Evolutionary conservation across 2,888 invertebrate species (phyloP).

Genomic region (Lithophane socia): DNA sequence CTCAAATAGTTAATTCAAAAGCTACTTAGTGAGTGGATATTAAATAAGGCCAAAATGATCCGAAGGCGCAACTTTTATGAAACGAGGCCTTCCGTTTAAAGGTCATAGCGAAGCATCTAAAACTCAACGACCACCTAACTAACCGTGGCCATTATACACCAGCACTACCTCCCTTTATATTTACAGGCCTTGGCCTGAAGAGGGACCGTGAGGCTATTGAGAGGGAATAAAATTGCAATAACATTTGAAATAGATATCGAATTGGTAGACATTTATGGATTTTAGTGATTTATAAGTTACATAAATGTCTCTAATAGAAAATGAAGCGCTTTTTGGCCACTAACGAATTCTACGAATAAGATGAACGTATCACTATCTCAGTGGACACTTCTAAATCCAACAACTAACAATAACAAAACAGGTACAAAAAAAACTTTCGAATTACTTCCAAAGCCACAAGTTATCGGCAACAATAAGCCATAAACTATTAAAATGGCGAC

Average conservation of each 20-base stretch:
- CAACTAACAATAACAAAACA: slow-evolving; percentile 21
- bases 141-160: slow-evolving; percentile 66
- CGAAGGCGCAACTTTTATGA: slow-evolving; percentile 64
- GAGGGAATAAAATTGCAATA: slow-evolving; percentile 41
- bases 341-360: neutral
- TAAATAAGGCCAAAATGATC: slow-evolving; percentile 63
- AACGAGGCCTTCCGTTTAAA: slow-evolving; percentile 66
- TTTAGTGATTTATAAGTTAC: slow-evolving; percentile 1
- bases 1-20: slow-evolving; percentile 47
- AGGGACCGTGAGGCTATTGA: slow-evolving; percentile 23
- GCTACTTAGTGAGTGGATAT: slow-evolving; percentile 45
- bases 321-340: neutral
- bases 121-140: slow-evolving; percentile 71
- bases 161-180: slow-evolving; percentile 67
- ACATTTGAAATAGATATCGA: slow-evolving; percentile 5
- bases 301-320: neutral
- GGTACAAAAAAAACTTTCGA: slow-evolving; percentile 29
- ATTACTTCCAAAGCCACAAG: slow-evolving; percentile 41
- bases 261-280: neutral
- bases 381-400: neutral
- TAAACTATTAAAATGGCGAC: slow-evolving; percentile 66
- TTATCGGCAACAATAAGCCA: slow-evolving; percentile 62
- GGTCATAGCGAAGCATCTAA: slow-evolving; percentile 67
- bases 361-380: neutral
- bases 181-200: slow-evolving; percentile 39